phyloP scores from a whole-genome alignment of 2,888 invertebrate species.

The Reticulitermes lucifugus region DNA sequence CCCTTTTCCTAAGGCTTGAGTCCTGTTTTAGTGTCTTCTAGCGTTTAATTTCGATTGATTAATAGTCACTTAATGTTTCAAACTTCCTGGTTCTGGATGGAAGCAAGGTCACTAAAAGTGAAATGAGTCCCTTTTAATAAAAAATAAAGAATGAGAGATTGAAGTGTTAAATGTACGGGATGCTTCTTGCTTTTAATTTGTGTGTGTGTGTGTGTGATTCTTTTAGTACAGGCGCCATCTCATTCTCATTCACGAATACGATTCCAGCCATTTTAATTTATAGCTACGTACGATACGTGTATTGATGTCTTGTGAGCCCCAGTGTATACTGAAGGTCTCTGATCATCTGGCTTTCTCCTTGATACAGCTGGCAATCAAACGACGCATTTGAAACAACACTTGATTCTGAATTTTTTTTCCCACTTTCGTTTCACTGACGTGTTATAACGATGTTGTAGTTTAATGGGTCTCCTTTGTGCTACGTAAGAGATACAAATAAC shows the following conservation, averaged over 20 bases:
- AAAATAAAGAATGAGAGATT: constrained; percentile 31
- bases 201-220: not conserved
- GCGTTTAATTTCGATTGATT: constrained; percentile 49
- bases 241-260: not conserved
- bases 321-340: not conserved
- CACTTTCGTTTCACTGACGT: not conserved
- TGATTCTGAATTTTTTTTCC: not conserved
- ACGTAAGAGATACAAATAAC: not conserved
- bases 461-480: constrained; percentile 6
- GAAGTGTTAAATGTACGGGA: constrained; percentile 39
- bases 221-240: not conserved
- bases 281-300: not conserved
- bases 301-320: not conserved
- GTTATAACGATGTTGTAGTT: not conserved
- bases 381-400: not conserved
- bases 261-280: constrained; percentile 15
- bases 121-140: not conserved
- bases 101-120: constrained; percentile 17
- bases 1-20: not conserved
- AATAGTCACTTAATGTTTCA: constrained; percentile 46
- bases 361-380: constrained; percentile 25
- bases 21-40: not conserved
- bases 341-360: not conserved
- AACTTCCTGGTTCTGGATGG: constrained; percentile 19
- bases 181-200: constrained; percentile 13